Conservation (phyloP, 2,113 vertebrate genomes). For the Cryptoleucopteryx plumbea region DNA sequence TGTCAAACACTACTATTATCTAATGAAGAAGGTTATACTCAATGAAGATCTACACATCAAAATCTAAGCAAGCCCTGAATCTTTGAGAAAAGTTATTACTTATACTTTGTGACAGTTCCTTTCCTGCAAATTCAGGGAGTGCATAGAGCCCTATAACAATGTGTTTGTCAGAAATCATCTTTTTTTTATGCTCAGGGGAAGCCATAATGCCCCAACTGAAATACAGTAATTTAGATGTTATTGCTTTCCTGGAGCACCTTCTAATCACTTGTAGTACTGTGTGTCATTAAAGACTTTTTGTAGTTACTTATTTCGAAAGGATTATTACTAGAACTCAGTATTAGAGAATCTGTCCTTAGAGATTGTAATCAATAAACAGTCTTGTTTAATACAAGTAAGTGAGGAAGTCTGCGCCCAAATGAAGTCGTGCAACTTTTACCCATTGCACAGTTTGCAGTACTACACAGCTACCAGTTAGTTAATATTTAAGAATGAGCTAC, state of each 20-base stretch:
- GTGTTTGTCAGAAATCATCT: not conserved
- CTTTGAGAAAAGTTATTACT: not conserved
- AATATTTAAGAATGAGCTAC: not conserved
- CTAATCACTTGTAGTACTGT: not conserved
- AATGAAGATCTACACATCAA: not conserved
- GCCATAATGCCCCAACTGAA: not conserved
- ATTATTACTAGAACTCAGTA: not conserved
- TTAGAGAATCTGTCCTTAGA: not conserved
- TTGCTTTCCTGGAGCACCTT: not conserved
- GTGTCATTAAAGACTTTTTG: not conserved
- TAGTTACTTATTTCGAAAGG: not conserved
- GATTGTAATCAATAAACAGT: not conserved
- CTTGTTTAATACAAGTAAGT: not conserved
- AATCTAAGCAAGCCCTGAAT: not conserved
- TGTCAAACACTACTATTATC: not conserved
- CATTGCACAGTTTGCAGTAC: not conserved
- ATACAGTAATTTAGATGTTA: not conserved
- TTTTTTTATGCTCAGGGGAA: not conserved
- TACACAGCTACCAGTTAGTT: not conserved
- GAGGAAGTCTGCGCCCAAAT: not conserved
- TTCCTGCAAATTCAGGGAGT: not conserved
- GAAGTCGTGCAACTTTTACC: not conserved
- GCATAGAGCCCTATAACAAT: not conserved
- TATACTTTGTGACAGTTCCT: not conserved
- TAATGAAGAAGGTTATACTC: not conserved